Base-by-base conservation (phyloP, 2,888 invertebrate species). In the Catotricha subobsoleta region DNA sequence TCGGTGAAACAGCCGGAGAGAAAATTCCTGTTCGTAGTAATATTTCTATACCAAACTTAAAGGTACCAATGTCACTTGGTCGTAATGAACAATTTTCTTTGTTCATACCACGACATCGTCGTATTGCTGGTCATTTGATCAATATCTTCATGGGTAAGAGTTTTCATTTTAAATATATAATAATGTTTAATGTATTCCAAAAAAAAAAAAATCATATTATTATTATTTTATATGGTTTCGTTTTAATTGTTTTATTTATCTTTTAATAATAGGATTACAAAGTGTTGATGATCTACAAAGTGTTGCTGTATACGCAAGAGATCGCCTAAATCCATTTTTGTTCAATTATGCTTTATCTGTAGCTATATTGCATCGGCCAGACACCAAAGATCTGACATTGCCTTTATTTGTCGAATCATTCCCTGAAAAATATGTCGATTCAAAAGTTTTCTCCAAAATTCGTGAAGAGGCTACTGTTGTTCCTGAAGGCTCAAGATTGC, bases 281-380 rank as follows among this genome's bases (percentile, higher is more conserved):
- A 70, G 70, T 34, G 57, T 76, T 10, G 77, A 77, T 19, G 72
- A 78, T 28, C 68, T 80, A 39, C 56, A 76, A 36, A 74, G 79
- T 1, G 69, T 74, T 20, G 69, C 76, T 39, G 71, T 72, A n/a
- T 80, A 65, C 51, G 68, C 74, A 29, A 67, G 80, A 39, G 74
- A 74, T 43, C 68, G 74, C 34, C 60, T 81, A 15, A 83, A 83
- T 58, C 74, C 81, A 0, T 74, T 75, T 48, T 58, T 83, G 49
- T 83, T 78, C 62, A 74, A 79, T 55, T 82, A 81, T 54, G 72
- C 75, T 38, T 67, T 73, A 29, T 76, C 80, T 2, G 77, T 81
- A 7, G 76, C 78, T 1, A 57, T 81, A 25, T 64, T 78, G 49
- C 78, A 80, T 59, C 37, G 46, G 13, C 41, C 38, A 2, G 82